Evolutionary conservation across 30 jellyfish, hydroid and myxozoan species (phyloP).

Genomic region (Phacellophora camtschatica): DNA sequence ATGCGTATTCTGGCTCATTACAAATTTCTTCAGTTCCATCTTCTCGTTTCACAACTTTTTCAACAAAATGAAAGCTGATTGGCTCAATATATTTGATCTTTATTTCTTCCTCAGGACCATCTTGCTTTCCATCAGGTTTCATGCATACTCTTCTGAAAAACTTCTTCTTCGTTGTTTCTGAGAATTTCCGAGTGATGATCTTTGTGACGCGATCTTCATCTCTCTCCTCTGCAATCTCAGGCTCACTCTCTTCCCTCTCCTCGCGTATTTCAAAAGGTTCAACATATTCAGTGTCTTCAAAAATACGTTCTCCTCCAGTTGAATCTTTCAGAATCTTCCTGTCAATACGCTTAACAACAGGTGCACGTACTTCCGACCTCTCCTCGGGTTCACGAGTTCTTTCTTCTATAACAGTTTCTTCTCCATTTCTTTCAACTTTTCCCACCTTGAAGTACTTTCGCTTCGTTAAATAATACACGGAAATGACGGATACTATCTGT

Average conservation of each 20-base stretch:
- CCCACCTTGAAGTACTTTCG: conserved; percentile 6
- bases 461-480: conserved; percentile 52
- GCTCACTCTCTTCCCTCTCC: conserved; percentile 34
- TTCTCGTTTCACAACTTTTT: conserved; percentile 1
- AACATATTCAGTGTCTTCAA: conserved; percentile 65
- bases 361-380: conserved; percentile 23
- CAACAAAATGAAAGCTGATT: conserved; percentile 10
- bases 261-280: conserved; percentile 59
- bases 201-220: conserved; percentile 1
- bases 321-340: conserved; percentile 21
- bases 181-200: not conserved
- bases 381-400: conserved; percentile 4
- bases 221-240: conserved; percentile 14
- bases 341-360: conserved; percentile 23
- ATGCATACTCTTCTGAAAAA: not conserved
- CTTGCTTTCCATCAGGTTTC: conserved; percentile 18
- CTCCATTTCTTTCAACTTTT: conserved; percentile 65
- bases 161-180: not conserved
- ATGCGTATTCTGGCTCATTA: conserved; percentile 62
- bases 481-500: conserved; percentile 37
- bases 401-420: conserved; percentile 16
- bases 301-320: conserved; percentile 61
- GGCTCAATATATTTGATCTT: conserved; percentile 60
- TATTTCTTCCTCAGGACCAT: conserved; percentile 46
- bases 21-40: conserved; percentile 51